Evolutionary conservation across 2,888 invertebrate genomes (phyloP).

Genomic region (Ormyrus nitidulus): DNA sequence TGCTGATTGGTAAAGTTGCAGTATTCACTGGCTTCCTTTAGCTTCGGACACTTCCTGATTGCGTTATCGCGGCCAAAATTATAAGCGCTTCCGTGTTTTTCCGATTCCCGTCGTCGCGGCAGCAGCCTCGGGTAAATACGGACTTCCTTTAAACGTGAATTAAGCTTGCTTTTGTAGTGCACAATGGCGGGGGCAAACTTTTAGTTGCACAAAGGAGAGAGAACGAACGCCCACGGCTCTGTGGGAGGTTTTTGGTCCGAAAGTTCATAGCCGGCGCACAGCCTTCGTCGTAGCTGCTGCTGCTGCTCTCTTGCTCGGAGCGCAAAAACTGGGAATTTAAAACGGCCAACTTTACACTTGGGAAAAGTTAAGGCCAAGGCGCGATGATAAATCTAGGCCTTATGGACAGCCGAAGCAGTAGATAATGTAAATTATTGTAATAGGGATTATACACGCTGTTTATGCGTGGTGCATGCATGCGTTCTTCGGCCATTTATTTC

Average conservation of each 20-base stretch:
- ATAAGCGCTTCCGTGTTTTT: background rate
- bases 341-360: background rate
- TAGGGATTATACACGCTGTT: too few species aligned
- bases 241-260: too few species aligned
- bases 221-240: too few species aligned
- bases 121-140: constrained; percentile 8
- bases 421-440: too few species aligned
- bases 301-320: background rate
- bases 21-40: background rate
- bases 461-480: too few species aligned
- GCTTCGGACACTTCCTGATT: background rate
- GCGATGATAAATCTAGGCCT: background rate
- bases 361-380: background rate
- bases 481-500: too few species aligned
- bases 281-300: too few species aligned
- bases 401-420: too few species aligned
- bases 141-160: constrained; percentile 28
- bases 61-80: background rate
- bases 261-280: too few species aligned
- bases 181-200: constrained; percentile 38
- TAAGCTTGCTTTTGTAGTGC: constrained; percentile 34
- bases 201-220: constrained; percentile 35
- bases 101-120: background rate
- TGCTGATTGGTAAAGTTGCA: constrained; percentile 44
- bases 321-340: constrained; percentile 14